These are phyloP conservation scores for Coregonus sp. DNA, from an alignment of 2,797 vertebrate species.

Conservation along the genomic window DNA sequence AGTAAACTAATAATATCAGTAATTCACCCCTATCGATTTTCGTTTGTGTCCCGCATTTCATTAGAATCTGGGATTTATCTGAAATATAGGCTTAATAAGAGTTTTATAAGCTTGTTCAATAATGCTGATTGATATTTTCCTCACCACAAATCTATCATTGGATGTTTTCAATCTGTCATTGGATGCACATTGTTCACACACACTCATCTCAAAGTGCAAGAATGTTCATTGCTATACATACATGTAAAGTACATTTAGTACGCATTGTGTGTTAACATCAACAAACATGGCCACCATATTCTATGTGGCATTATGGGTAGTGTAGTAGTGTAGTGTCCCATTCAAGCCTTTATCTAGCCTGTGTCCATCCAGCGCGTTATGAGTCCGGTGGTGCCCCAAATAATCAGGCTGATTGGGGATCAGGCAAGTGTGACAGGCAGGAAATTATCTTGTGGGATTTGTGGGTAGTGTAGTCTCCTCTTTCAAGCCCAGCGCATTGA, in stretches of 20 bases:
- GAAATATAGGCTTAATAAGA: too few relatives aligned
- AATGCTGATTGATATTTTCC: conserved; percentile 22
- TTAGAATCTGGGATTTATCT: too few relatives aligned
- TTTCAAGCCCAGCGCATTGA: not conserved
- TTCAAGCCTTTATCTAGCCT: not conserved
- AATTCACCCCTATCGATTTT: too few relatives aligned
- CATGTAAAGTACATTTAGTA: not conserved
- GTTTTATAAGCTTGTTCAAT: too few relatives aligned
- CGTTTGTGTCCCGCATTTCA: too few relatives aligned
- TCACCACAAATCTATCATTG: not conserved
- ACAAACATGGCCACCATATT: conserved; percentile 44
- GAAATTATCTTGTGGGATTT: conserved; percentile 18
- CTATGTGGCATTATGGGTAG: not conserved
- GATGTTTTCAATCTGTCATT: too few relatives aligned
- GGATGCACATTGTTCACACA: conserved; percentile 46
- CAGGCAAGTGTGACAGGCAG: conserved; percentile 46
- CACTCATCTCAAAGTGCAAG: not conserved
- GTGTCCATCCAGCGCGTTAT: not conserved
- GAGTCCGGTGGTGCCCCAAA: not conserved
- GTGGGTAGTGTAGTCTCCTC: not conserved
- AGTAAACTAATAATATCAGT: conserved; percentile 39
- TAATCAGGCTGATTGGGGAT: conserved; percentile 21
- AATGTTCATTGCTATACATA: not conserved
- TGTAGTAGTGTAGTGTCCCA: not conserved
- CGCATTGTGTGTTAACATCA: conserved; percentile 15